Conservation (phyloP, 2,797 vertebrate species). For the Artibeus jamaicensis region DNA sequence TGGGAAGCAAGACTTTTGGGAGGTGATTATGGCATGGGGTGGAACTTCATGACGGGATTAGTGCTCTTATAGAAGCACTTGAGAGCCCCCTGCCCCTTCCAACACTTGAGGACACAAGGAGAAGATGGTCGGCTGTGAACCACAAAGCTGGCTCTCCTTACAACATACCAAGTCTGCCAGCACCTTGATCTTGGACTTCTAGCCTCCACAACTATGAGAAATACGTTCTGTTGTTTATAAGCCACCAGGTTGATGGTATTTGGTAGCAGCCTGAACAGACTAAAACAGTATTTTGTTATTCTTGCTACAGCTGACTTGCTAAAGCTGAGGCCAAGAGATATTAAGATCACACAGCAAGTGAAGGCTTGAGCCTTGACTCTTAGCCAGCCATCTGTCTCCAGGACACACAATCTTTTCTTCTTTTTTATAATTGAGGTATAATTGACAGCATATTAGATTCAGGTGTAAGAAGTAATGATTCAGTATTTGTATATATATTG, state of each 20-base stretch:
- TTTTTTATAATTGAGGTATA: not conserved
- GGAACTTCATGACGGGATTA: not conserved
- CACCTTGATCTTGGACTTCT: not conserved
- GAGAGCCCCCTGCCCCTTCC: not conserved
- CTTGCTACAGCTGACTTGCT: not conserved
- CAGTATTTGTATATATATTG: not conserved
- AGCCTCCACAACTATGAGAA: not conserved
- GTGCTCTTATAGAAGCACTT: not conserved
- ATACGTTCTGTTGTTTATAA: not conserved
- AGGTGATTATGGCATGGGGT: not conserved
- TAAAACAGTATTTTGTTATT: not conserved
- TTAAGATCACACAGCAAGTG: not conserved
- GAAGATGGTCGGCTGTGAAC: not conserved
- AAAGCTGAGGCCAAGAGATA: not conserved
- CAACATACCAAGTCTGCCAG: rapidly evolving
- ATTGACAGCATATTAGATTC: not conserved
- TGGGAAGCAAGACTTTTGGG: not conserved
- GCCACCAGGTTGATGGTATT: no score
- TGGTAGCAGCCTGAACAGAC: not conserved
- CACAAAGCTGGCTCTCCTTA: not conserved
- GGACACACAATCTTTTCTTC: not conserved
- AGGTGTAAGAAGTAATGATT: not conserved
- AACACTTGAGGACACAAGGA: not conserved
- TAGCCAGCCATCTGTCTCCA: not conserved
- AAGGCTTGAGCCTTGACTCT: not conserved